These are phyloP conservation scores for Thripadectes ignobilis DNA, from an alignment of 2,797 vertebrate species.

Conservation along the genomic window DNA sequence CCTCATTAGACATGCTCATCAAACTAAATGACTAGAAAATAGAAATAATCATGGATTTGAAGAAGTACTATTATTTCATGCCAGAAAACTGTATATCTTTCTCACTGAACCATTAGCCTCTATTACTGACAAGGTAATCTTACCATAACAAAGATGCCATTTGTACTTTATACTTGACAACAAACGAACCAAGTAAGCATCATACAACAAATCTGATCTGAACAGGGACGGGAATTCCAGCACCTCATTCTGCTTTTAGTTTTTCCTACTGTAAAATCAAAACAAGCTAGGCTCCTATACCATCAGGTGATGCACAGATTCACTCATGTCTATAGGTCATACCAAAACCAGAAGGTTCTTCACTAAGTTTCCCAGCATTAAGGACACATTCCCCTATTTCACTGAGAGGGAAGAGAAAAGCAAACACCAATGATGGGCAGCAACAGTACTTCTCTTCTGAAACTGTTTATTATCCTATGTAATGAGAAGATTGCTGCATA, in stretches of 20 bases:
- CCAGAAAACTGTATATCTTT: not conserved
- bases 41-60: not conserved
- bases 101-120: not conserved
- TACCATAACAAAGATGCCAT: not conserved
- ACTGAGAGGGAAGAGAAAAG: not conserved
- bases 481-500: not conserved
- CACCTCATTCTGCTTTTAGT: not conserved
- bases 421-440: not conserved
- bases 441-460: not conserved
- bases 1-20: not conserved
- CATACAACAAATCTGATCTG: not conserved
- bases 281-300: not conserved
- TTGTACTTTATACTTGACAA: not conserved
- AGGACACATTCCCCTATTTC: not conserved
- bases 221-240: not conserved
- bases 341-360: not conserved
- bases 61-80: not conserved
- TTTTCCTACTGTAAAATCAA: not conserved
- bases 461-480: not conserved
- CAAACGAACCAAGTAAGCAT: not conserved
- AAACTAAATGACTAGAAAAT: not conserved
- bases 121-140: not conserved
- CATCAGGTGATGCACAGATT: not conserved
- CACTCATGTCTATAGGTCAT: not conserved
- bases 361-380: not conserved